Evolutionary conservation across 37 sponge, comb jelly and placozoan genomes (phyloP), one percentile per base, ranked within the genome.

Genomic region (Aplysina aerophoba): DNA sequence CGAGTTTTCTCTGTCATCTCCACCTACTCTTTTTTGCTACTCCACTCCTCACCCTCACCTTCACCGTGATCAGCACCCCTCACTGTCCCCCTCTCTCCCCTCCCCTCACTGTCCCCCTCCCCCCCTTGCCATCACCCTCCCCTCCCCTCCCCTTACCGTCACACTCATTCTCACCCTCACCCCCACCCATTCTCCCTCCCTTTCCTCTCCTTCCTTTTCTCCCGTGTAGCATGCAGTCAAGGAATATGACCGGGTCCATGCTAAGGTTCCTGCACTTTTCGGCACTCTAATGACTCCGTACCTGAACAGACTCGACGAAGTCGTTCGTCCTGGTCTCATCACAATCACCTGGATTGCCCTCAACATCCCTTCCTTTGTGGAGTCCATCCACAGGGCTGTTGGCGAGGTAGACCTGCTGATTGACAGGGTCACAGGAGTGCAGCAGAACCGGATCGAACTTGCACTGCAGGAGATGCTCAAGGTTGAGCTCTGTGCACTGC

Each of bases 311-410:
- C 87, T 97, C 22, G 94, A 99, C 13, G 87, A 92, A 33, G 94
- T 84, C 65, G 38, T 99, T 11, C 81, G 89, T 56, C 99, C 99
- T 0, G 99, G 96, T 16, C 90, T 97, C 54, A 91, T 88, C 40
- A 63, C 90, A 25, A 79, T 95, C 59, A 83, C 88, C 15, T 99
- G 99, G 99, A 87, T 88, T 16, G 97, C 99, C 55, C 81, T 97
- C 67, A 94, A 91, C 91, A 81, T 95, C 12, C 69, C 59, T 0
- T 41, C 38, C 31, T 95, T 87, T 85, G 63, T 97, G 1, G 80
- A 86, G 40, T 53, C 81, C 44, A 93, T 91, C 28, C 40, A 88
- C 37, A 35, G 39, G 24, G 80, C 85, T 34, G 84, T 99, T 30
- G 38, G 38, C 15, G 90, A 92, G 53, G 71, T 97, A 64, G 99